Base-by-base conservation (phyloP, 2,888 invertebrate species). In the Siphlonurus alternatus region DNA sequence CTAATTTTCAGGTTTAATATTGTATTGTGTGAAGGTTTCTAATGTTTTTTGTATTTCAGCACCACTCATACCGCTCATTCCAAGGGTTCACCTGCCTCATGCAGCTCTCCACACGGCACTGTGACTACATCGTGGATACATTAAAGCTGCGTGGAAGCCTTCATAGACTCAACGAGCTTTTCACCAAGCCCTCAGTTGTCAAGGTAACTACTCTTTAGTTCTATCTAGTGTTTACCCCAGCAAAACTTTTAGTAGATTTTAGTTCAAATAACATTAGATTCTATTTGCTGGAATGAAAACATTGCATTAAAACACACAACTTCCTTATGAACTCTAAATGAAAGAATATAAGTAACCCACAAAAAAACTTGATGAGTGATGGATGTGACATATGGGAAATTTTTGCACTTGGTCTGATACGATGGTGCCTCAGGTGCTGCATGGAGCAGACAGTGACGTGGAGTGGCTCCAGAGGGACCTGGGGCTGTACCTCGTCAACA, bases 401-500 rank as follows among this genome's bases (percentile, higher is more conserved):
- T n/a, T n/a, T n/a, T n/a, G n/a, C n/a, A n/a, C n/a, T n/a, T n/a
- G n/a, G n/a, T n/a, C n/a, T n/a, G n/a, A n/a, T n/a, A n/a, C n/a
- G n/a, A n/a, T n/a, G n/a, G n/a, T n/a, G n/a, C n/a, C n/a, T 2
- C 71, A 88, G 89, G 83, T 95, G 2, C 87, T 99, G 69, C 99
- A 99, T 73, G 98, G 98, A 10, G 90, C 93, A 0, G 87, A 89
- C 65, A 78, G 74, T 66, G 98, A 99, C 73, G 81, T 99, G 20
- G 78, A 85, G 38, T 99, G 99, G 98, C 77, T 99, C 25, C 99
- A 99, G 75, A 80, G 94, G 19, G 99, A 99, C 79, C 84, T 98
- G 64, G 90, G 94, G 0, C 74, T 99, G 1, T 99, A 99, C 73
- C 77, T 99, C 1, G 96, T 99, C 0, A 96, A 97, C 69, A 83